phyloP scores from a whole-genome alignment of 2,888 invertebrate species.

The Syrista parreyssii region DNA sequence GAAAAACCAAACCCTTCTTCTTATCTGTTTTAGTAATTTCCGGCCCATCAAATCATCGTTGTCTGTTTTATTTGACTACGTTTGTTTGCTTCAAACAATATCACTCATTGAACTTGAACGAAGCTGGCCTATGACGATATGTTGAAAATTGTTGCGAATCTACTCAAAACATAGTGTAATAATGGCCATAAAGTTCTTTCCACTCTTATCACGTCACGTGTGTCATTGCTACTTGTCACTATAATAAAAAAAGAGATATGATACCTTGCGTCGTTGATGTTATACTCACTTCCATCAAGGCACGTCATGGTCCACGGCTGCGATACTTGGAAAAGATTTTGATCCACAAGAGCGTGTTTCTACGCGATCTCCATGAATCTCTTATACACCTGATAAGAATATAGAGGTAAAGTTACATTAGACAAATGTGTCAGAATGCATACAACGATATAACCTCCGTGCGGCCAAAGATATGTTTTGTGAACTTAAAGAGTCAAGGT shows the following conservation, averaged over 20 bases:
- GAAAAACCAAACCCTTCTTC: no score
- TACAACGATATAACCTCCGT: not conserved
- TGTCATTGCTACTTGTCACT: not conserved
- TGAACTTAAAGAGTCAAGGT: not conserved
- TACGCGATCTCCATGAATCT: slow-evolving; percentile 48
- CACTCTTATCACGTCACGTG: not conserved
- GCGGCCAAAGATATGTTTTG: not conserved
- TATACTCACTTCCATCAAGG: slow-evolving; percentile 49
- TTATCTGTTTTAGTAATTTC: no score
- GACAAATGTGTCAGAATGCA: not conserved
- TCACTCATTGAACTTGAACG: no score
- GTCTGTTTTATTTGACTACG: not conserved
- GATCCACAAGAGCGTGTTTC: slow-evolving; percentile 53
- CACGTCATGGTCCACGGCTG: slow-evolving; percentile 47
- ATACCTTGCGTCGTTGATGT: not conserved
- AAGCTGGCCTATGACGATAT: not conserved
- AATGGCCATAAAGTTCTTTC: not conserved
- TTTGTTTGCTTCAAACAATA: not conserved
- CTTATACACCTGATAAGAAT: slow-evolving; percentile 57
- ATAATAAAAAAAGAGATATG: slow-evolving; percentile 12
- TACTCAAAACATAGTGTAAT: not conserved
- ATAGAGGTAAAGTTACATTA: slow-evolving; percentile 27
- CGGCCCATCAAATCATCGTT: not conserved
- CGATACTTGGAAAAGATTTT: slow-evolving; percentile 48
- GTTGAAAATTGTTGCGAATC: not conserved